These are phyloP conservation scores for Scaeva pyrastri DNA, from an alignment of 2,888 invertebrate species.

Conservation along the genomic window DNA sequence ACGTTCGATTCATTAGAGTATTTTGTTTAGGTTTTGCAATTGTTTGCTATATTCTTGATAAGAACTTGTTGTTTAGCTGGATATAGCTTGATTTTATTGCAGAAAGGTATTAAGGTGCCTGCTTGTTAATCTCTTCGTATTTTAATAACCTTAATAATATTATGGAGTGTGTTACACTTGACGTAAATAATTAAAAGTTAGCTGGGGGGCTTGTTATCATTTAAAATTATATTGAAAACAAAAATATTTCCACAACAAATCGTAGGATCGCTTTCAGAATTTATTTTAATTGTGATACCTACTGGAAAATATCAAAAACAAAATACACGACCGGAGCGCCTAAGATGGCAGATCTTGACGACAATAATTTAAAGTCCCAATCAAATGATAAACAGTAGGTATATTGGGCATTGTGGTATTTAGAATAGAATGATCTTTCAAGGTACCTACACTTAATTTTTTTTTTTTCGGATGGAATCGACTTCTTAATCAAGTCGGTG, in stretches of 20 bases:
- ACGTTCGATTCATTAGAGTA: background rate
- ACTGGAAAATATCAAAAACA: too few species aligned
- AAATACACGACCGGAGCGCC: too few species aligned
- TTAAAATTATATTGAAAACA: conserved; percentile 37
- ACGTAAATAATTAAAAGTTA: conserved; percentile 32
- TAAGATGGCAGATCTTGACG: too few species aligned
- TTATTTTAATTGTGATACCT: too few species aligned
- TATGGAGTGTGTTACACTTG: background rate
- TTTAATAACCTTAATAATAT: conserved; percentile 15
- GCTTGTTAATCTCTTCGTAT: background rate
- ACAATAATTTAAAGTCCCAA: too few species aligned
- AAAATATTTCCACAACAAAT: conserved; percentile 11
- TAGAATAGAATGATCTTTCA: too few species aligned
- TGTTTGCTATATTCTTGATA: conserved; percentile 11
- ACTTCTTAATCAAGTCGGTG: too few species aligned
- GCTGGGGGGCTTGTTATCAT: conserved; percentile 58
- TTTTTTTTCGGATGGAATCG: too few species aligned
- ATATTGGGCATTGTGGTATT: too few species aligned
- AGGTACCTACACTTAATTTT: too few species aligned
- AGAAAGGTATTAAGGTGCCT: background rate
- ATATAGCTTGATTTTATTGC: conserved; percentile 11
- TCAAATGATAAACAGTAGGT: too few species aligned
- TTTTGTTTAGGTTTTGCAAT: background rate
- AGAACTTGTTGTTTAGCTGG: conserved; percentile 21
- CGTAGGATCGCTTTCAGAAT: background rate